Evolutionary conservation across 2,888 invertebrate genomes (phyloP).

Genomic region (Trachelus stipa): DNA sequence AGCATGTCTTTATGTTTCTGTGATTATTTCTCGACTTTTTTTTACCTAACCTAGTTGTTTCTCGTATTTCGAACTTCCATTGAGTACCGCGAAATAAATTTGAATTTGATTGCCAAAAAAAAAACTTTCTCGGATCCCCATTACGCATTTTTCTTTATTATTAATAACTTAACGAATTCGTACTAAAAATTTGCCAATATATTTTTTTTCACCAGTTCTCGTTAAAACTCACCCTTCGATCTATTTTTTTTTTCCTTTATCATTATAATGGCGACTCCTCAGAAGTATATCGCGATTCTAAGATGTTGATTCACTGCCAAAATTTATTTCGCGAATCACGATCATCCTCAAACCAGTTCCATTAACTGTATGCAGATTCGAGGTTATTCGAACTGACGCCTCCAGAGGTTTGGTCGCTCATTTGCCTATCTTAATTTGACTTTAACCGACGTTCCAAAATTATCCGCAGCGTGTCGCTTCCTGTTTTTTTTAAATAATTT

Average conservation of each 20-base stretch:
- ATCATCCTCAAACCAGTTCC: neutral
- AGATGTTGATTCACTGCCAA: neutral
- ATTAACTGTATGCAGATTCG: conserved; percentile 7
- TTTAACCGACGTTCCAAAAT: neutral
- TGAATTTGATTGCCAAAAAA: neutral
- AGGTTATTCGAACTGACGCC: conserved; percentile 29
- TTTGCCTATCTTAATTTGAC: neutral
- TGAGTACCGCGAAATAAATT: neutral
- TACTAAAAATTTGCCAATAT: neutral
- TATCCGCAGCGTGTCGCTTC: neutral
- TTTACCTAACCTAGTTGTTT: neutral
- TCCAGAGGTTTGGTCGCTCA: neutral
- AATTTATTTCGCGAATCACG: conserved; percentile 10
- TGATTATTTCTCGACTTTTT: neutral
- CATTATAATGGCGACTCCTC: neutral
- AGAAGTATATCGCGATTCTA: conserved; percentile 19
- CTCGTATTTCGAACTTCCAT: neutral
- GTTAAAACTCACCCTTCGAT: neutral
- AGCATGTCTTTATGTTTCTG: neutral
- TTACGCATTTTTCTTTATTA: too few relatives aligned
- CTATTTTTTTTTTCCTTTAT: neutral
- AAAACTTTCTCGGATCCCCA: too few relatives aligned
- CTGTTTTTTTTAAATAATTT: neutral
- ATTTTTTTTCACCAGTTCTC: neutral
- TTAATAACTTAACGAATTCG: too few relatives aligned